Base-by-base conservation (phyloP, 2,797 vertebrate genomes). In the Acipenser transmontanus region DNA sequence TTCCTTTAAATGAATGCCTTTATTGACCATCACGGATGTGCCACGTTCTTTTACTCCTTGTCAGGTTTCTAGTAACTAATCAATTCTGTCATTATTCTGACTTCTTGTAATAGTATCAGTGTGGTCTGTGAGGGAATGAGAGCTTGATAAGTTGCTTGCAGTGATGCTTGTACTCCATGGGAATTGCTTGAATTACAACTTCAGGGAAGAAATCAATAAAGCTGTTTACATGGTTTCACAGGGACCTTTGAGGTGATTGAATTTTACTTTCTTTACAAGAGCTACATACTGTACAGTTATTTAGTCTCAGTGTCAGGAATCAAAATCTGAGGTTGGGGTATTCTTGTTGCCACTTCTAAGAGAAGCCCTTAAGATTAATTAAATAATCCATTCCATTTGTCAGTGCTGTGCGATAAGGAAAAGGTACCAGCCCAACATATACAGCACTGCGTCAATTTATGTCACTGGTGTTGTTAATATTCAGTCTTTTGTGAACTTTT, bases 171-270 rank as follows among this genome's bases (percentile, higher is more conserved):
- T 80, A 82, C 79, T 80, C 76, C 72, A 75, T 81, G 80, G 82
- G 81, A 87, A 83, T 81, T 81, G 76, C 90, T 89, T 87, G 84
- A 87, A 89, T 85, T 90, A 89, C 87, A 85, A 86, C 77, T 72
- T 71, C 72, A 81, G 82, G 77, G 82, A 78, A 80, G 69, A 85
- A 88, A 92, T 92, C 91, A 88, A 93, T 91, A 84, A 78, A 80
- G 72, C 81, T 82, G 79, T 85, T 89, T 87, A 89, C 89, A 90
- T 76, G 76, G 82, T 84, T 88, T 87, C 84, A 74, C 65, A 74
- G 80, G 79, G 76, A 80, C 76, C 69, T 84, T 81, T 81, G 76
- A 78, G 69, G 84, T 81, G 78, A 85, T 80, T 81, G 80, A 85
- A 82, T 84, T 79, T 82, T 78, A 78, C 67, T 84, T 66, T 80